Percentiles rank a stretch among this genome's conserved stretches.
These are phyloP conservation scores for Fringilla coelebs DNA, from an alignment of 2,797 vertebrate species.

Conservation along the genomic window DNA sequence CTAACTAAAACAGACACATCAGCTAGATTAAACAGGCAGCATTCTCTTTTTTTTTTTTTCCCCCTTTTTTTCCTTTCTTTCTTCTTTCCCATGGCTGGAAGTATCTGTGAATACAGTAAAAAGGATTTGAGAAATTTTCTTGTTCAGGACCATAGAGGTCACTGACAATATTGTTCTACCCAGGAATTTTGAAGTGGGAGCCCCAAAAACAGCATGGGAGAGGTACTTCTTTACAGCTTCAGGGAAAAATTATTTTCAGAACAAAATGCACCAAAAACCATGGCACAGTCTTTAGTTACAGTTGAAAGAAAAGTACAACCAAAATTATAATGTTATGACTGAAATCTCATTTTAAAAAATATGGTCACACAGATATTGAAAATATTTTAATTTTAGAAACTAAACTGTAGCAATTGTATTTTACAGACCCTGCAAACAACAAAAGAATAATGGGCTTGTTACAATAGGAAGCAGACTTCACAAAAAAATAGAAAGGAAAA, in stretches of 20 bases:
- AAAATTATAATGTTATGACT: constrained; percentile 34
- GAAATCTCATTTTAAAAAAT: constrained; percentile 32
- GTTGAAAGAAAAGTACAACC: constrained; percentile 19
- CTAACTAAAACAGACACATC: background rate
- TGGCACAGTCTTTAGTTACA: constrained; percentile 4
- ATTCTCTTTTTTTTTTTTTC: background rate
- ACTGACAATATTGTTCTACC: constrained; percentile 20
- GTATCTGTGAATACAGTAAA: background rate
- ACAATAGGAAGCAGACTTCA: background rate
- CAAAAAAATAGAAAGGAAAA: background rate
- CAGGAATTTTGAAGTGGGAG: background rate
- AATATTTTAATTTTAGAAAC: background rate
- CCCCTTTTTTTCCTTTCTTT: background rate
- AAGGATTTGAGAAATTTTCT: background rate
- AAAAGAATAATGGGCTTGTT: background rate
- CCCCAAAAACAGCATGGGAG: background rate
- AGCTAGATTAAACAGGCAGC: background rate
- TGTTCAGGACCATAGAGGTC: background rate
- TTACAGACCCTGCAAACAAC: background rate
- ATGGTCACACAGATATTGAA: background rate
- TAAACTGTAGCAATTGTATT: background rate
- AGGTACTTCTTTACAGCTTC: constrained; percentile 2
- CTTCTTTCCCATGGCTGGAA: background rate
- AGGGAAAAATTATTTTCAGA: constrained; percentile 40
- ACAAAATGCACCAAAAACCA: constrained; percentile 23